These are phyloP conservation scores for Dasyprocta punctata DNA, from an alignment of 2,113 vertebrate species.

Conservation along the genomic window DNA sequence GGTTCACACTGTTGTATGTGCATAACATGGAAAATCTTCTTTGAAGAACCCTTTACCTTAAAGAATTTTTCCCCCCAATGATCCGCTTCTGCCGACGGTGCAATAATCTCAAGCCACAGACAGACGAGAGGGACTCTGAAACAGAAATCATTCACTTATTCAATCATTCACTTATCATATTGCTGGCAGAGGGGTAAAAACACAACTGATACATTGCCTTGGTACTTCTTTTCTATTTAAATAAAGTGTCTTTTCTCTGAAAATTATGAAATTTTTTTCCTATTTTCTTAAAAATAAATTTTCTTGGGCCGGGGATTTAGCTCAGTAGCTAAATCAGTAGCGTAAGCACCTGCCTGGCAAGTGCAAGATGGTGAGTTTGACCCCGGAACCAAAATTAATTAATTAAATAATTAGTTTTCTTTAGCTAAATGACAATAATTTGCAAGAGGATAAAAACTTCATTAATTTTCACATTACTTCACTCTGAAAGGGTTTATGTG, in stretches of 20 bases:
- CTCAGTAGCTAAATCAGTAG: too few species aligned
- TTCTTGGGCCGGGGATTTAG: too few species aligned
- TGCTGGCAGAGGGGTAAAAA: background rate
- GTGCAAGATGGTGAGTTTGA: too few species aligned
- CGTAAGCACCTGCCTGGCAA: too few species aligned
- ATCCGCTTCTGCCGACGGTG: slow-evolving; percentile 96
- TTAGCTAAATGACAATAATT: background rate
- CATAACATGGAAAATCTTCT: background rate
- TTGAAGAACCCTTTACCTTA: slow-evolving; percentile 89
- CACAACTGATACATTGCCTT: background rate
- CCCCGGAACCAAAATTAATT: too few species aligned
- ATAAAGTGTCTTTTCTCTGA: background rate
- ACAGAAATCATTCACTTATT: slow-evolving; percentile 63
- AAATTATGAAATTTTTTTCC: background rate
- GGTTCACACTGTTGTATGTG: background rate
- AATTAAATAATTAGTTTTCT: too few species aligned
- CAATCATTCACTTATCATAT: background rate
- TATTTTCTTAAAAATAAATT: background rate
- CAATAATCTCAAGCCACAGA: slow-evolving; percentile 93
- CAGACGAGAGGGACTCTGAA: slow-evolving; percentile 89
- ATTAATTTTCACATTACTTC: background rate
- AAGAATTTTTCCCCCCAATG: slow-evolving; percentile 97
- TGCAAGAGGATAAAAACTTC: background rate
- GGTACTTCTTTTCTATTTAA: background rate
- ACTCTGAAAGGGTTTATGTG: background rate